These are phyloP conservation scores for Arothron firmamentum DNA, from an alignment of 2,113 vertebrate genomes.

Conservation along the genomic window DNA sequence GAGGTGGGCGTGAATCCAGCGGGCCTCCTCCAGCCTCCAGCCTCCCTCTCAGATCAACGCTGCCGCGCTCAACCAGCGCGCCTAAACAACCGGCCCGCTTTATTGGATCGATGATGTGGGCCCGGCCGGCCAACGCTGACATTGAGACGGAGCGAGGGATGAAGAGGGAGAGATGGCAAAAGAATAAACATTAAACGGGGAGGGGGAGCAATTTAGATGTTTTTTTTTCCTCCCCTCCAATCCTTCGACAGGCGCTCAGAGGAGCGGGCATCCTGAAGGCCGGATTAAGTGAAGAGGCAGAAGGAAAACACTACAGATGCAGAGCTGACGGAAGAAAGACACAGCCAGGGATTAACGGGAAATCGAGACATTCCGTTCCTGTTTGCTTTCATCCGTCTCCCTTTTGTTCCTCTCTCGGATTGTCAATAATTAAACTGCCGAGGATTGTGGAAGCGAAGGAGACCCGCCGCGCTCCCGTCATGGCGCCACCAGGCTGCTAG, in stretches of 20 bases:
- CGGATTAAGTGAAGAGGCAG: constrained; percentile 47
- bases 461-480: no score
- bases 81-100: constrained; percentile 47
- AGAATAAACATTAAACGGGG: background rate
- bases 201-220: constrained; percentile 1
- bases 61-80: constrained; percentile 46
- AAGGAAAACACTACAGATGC: constrained; percentile 39
- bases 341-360: background rate
- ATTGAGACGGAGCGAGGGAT: constrained; percentile 24
- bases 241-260: constrained; percentile 7
- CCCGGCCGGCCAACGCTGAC: constrained; percentile 40
- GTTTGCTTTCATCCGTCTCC: background rate
- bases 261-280: constrained; percentile 44
- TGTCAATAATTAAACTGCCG: background rate
- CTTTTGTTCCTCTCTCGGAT: background rate
- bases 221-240: background rate
- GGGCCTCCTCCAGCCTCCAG: background rate
- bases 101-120: constrained; percentile 69
- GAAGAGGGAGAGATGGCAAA: constrained; percentile 5
- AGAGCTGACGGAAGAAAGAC: background rate
- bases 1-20: constrained; percentile 3
- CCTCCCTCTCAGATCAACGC: constrained; percentile 37
- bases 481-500: no score
- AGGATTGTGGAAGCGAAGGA: constrained; percentile 1
- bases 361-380: background rate